A percentile compares a stretch with the other conserved stretches of the same genome.
phyloP scores from a whole-genome alignment of 1,140 invertebrate species.

The Drosophila tropicalis region DNA sequence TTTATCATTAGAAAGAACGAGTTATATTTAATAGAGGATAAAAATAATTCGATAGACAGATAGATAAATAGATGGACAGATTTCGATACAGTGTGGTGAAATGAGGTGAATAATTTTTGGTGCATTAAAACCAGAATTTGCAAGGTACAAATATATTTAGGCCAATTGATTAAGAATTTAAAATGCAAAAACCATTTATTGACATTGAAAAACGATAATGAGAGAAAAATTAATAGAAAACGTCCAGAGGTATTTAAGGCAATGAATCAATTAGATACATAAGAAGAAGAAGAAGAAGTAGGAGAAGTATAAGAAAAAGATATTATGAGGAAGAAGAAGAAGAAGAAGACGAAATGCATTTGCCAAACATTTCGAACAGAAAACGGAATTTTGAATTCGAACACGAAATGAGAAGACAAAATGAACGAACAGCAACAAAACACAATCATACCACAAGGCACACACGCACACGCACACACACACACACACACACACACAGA shows the following conservation, averaged over 20 bases:
- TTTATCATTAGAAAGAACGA: constrained; percentile 34
- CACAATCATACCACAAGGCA: constrained; percentile 4
- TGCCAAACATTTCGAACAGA: constrained; percentile 11
- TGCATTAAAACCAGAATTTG: not conserved
- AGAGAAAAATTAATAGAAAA: not conserved
- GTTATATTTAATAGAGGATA: not conserved
- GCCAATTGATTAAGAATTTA: not conserved
- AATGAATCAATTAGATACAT: constrained; percentile 28
- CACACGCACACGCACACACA: too few species aligned
- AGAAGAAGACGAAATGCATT: constrained; percentile 1
- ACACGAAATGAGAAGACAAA: not conserved
- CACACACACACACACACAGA: not conserved
- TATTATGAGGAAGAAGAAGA: not conserved
- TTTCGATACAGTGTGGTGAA: constrained; percentile 38
- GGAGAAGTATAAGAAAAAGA: not conserved
- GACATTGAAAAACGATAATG: not conserved
- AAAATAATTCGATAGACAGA: constrained; percentile 12
- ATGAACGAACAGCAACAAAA: not conserved
- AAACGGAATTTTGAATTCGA: constrained; percentile 14
- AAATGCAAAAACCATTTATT: too few species aligned
- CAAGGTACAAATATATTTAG: not conserved
- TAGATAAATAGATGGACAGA: not conserved
- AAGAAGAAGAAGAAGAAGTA: constrained; percentile 15
- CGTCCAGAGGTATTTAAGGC: constrained; percentile 42
- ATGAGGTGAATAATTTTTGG: not conserved